Conservation (phyloP, 2,888 invertebrate species). For the Watsonalla cultraria region DNA sequence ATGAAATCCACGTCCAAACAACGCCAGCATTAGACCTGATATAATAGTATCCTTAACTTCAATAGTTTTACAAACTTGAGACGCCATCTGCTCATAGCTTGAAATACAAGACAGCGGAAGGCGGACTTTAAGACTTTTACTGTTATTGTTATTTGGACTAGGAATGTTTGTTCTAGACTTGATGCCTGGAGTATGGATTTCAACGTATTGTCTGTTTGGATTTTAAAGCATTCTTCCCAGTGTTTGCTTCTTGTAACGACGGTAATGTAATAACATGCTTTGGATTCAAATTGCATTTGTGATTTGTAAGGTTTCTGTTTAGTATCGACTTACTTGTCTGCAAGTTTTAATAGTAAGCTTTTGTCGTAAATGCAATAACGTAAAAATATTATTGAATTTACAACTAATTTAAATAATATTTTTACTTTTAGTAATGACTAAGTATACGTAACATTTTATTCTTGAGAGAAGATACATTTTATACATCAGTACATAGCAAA, state of each 20-base stretch:
- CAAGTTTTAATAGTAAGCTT: not conserved
- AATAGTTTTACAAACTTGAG: constrained; percentile 1
- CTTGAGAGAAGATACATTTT: no score
- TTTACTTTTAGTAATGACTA: no score
- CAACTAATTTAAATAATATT: no score
- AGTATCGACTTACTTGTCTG: not conserved
- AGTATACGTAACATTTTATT: no score
- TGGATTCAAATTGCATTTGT: not conserved
- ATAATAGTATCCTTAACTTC: not conserved
- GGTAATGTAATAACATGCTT: not conserved
- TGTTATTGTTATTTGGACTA: constrained; percentile 40
- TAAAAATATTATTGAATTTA: no score
- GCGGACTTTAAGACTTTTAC: constrained; percentile 34
- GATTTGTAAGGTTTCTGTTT: not conserved
- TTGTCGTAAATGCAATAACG: no score
- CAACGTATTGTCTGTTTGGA: constrained; percentile 22
- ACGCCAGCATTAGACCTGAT: not conserved
- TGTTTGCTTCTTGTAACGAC: not conserved
- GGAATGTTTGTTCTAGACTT: constrained; percentile 28
- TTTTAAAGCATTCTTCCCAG: constrained; percentile 17
- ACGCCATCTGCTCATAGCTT: constrained; percentile 8
- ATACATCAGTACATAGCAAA: no score
- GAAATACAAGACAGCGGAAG: constrained; percentile 16
- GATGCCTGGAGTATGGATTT: constrained; percentile 28
- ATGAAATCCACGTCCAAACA: not conserved